Base-by-base conservation (phyloP, 2,888 invertebrate species). In the Bellardia pandia region DNA sequence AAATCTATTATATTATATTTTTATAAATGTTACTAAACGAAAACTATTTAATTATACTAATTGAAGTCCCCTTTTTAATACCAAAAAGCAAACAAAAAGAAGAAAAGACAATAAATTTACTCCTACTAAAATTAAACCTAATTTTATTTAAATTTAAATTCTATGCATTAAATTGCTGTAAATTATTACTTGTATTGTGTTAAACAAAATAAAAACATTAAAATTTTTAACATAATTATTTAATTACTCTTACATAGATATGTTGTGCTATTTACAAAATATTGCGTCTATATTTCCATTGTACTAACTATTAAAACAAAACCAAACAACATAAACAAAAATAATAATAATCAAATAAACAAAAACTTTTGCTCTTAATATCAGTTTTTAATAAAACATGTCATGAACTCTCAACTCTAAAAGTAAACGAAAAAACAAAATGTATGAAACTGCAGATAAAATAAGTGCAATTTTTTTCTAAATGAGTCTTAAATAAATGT, bases 101-200 rank as follows among this genome's bases (percentile, higher is more conserved):
- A 40, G 40, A 81, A 69, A 80, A 81, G 86, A 87, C 87, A 87
- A 87, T 87, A 87, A 87, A 87, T 78, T 84, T 58, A 78, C 13
- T 85, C 51, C 51, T 78, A 69, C 7, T 81, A 72, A 85, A 79
- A 79, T 14, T 66, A 42, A 56, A 60, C 11, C 33, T n/a, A 37
- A 83, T 69, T 42, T 62, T 53, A 77, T 76, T 62, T 37, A 23
- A n/a, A 77, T 76, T 62, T 37, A 23, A n/a, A 74, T 37, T 53
- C 23, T 45, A 64, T 71, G 58, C 23, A 48, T n/a, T 77, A 51
- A 23, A 42, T 64, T 40, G 3, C 40, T 37, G 62, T 42, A 6
- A 16, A 62, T 51, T n/a, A 16, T 16, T 64, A 37, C 40, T 40
- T 51, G 23, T 45, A 68, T 68, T 45, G 48, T 69, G 42, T 40